phyloP scores from a whole-genome alignment of 2,113 vertebrate genomes.

The Engystomops pustulosus region DNA sequence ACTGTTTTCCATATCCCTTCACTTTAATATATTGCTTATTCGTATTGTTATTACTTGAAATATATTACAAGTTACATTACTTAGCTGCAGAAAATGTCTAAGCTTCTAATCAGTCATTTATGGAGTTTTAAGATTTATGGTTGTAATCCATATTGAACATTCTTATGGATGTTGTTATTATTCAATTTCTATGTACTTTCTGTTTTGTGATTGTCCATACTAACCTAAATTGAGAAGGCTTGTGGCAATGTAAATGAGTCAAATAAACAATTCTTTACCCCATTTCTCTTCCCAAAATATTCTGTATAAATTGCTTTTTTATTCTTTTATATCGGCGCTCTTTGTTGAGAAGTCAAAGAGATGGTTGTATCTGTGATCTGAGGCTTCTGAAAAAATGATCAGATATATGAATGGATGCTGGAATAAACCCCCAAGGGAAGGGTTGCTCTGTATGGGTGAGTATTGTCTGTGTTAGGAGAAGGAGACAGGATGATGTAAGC shows the following conservation, averaged over 20 bases:
- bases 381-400: too few relatives aligned
- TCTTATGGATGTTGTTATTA: background rate
- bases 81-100: slow-evolving; percentile 13
- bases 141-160: slow-evolving; percentile 9
- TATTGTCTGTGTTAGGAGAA: too few relatives aligned
- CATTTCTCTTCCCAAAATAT: too few relatives aligned
- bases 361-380: too few relatives aligned
- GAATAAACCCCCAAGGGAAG: too few relatives aligned
- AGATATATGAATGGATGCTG: too few relatives aligned
- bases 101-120: slow-evolving; percentile 6
- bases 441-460: too few relatives aligned
- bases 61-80: background rate
- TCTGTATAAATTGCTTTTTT: too few relatives aligned
- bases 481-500: too few relatives aligned
- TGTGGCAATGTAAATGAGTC: background rate
- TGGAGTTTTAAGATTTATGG: slow-evolving; percentile 1
- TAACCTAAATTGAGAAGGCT: background rate
- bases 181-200: slow-evolving; percentile 9
- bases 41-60: background rate
- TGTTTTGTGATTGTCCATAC: too few relatives aligned
- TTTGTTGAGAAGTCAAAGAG: too few relatives aligned
- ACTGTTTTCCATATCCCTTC: background rate
- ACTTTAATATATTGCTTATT: background rate
- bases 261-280: background rate
- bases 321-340: too few relatives aligned